Conservation (phyloP, 2,888 invertebrate species). For the Cephalotes varians region DNA sequence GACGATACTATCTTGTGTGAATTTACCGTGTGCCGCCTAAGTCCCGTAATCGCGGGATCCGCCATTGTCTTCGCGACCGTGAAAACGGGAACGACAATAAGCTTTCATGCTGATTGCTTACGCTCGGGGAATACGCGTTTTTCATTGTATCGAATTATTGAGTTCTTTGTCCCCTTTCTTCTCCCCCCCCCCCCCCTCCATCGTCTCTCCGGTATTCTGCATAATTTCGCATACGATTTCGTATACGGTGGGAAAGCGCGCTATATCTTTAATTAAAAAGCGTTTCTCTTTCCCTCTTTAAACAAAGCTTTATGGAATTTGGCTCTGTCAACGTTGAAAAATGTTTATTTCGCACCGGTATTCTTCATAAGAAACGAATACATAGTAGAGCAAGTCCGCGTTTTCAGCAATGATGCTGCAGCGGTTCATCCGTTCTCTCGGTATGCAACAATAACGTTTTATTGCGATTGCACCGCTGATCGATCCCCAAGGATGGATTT, state of each 20-base stretch:
- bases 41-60: conserved; percentile 31
- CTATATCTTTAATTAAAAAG: conserved; percentile 18
- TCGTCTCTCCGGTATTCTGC: background rate
- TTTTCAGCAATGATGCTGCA: background rate
- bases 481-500: conserved; percentile 53
- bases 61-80: conserved; percentile 25
- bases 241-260: background rate
- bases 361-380: conserved; percentile 14
- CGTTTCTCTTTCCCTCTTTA: background rate
- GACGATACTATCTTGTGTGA: conserved; percentile 48
- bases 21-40: conserved; percentile 39
- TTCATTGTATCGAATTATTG: conserved; percentile 46
- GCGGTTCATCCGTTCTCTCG: conserved; percentile 1
- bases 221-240: conserved; percentile 21
- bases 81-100: conserved; percentile 27
- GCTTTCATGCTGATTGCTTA: conserved; percentile 49
- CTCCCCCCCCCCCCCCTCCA: background rate
- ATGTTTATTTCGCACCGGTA: background rate
- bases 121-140: conserved; percentile 9
- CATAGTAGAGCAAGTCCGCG: background rate
- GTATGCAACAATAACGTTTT: conserved; percentile 57
- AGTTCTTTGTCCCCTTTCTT: background rate
- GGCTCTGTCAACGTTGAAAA: background rate
- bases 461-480: conserved; percentile 55
- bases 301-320: background rate